Conservation (phyloP, 2,888 invertebrate species). For the Diplolepis rosae region DNA sequence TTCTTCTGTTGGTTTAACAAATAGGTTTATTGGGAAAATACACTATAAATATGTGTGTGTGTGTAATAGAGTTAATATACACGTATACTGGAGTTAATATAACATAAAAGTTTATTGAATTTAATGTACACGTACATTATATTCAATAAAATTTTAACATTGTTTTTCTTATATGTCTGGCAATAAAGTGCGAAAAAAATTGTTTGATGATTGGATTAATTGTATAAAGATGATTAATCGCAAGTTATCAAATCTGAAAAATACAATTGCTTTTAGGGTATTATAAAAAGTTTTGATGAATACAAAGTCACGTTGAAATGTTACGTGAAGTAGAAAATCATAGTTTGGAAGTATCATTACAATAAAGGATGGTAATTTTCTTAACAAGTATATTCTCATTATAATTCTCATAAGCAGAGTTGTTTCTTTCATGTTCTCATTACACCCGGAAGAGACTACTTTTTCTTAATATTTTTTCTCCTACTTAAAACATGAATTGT, state of each 20-base stretch:
- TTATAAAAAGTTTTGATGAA: background rate
- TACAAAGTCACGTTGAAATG: conserved; percentile 10
- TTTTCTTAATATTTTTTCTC: background rate
- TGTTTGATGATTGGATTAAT: no score
- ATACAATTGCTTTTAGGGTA: background rate
- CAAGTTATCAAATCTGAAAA: background rate
- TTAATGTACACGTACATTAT: no score
- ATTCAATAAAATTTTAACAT: no score
- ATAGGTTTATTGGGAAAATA: no score
- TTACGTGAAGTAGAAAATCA: background rate
- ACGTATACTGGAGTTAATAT: no score
- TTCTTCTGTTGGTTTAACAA: no score
- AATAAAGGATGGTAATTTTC: conserved; percentile 15
- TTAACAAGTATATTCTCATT: conserved; percentile 5
- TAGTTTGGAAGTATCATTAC: conserved; percentile 7
- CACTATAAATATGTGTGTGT: no score
- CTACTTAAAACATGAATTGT: background rate
- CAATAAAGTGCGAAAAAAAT: no score
- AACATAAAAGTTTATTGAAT: no score
- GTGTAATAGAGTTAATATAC: no score
- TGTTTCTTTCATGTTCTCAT: conserved; percentile 21
- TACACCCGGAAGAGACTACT: conserved; percentile 10
- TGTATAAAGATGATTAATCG: no score
- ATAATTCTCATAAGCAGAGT: conserved; percentile 25
- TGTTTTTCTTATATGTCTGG: no score